These are phyloP conservation scores for Tonatia bakeri DNA, from an alignment of 2,113 vertebrate genomes.

Conservation along the genomic window DNA sequence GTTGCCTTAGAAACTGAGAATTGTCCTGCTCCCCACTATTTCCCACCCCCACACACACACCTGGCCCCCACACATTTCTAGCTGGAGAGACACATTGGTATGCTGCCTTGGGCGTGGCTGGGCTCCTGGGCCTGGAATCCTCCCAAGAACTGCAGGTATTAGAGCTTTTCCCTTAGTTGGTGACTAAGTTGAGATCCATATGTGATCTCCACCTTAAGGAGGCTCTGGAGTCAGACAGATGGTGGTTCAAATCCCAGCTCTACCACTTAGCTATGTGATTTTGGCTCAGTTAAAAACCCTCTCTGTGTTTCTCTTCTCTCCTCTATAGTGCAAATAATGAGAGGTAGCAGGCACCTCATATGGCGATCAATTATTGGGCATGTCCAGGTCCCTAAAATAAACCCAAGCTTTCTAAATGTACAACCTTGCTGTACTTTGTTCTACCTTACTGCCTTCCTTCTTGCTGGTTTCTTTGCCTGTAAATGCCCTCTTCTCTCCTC, in stretches of 20 bases:
- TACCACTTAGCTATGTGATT: not conserved
- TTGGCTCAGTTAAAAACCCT: not conserved
- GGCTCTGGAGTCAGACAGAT: not conserved
- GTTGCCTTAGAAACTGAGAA: not conserved
- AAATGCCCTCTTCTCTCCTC: not conserved
- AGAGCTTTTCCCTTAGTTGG: not conserved
- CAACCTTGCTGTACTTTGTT: too few species aligned
- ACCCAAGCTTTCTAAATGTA: not conserved
- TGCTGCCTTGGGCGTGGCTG: not conserved
- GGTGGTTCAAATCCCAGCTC: not conserved
- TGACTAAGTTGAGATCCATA: not conserved
- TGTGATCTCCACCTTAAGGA: not conserved
- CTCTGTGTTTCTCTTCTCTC: not conserved
- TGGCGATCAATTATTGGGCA: not conserved
- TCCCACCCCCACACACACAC: rapidly evolving
- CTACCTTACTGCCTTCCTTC: not conserved
- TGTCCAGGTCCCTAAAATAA: not conserved
- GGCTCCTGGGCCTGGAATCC: not conserved
- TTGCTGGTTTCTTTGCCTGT: not conserved
- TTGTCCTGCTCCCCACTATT: not conserved
- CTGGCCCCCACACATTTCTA: not conserved
- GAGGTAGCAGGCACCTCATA: not conserved
- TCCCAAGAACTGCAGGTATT: not conserved
- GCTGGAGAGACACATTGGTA: rapidly evolving
- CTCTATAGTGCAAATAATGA: not conserved